Percentiles rank a stretch among this genome's conserved stretches.
Conservation (phyloP, 2,113 vertebrate genomes). For the Ochotona curzoniae region DNA sequence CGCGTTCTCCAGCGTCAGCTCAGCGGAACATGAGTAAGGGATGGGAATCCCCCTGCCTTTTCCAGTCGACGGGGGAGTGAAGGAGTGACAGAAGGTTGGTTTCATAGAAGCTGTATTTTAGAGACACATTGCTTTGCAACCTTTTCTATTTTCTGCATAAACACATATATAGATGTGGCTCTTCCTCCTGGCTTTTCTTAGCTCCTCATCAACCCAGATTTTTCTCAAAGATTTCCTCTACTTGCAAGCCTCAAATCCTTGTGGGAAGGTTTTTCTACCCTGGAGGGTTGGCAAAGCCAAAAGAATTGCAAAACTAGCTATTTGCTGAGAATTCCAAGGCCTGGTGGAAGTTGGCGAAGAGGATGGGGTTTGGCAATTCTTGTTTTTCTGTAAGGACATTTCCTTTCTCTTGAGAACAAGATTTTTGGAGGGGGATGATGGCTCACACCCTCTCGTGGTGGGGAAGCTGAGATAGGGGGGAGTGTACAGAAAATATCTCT, state of each 20-base stretch:
- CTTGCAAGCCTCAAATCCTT: constrained; percentile 65
- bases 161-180: constrained; percentile 80
- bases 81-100: constrained; percentile 64
- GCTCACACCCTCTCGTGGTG: not conserved
- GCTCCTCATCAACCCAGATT: constrained; percentile 81
- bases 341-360: constrained; percentile 71
- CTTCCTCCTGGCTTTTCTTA: constrained; percentile 76
- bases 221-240: constrained; percentile 77
- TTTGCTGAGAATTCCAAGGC: constrained; percentile 75
- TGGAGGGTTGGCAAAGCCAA: constrained; percentile 74
- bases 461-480: constrained; percentile 27
- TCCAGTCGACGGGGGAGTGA: not conserved
- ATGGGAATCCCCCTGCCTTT: constrained; percentile 64
- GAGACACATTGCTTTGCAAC: constrained; percentile 55
- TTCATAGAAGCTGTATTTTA: constrained; percentile 67
- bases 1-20: not conserved
- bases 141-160: constrained; percentile 80
- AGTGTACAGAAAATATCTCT: not conserved
- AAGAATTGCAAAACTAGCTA: constrained; percentile 79
- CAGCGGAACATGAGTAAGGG: constrained; percentile 19
- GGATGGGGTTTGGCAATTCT: constrained; percentile 62
- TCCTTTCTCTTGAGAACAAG: constrained; percentile 6
- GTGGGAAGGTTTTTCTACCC: constrained; percentile 72
- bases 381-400: constrained; percentile 54
- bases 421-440: not conserved